phyloP scores from a whole-genome alignment of 2,797 vertebrate species.

The Danio jaintianensis region DNA sequence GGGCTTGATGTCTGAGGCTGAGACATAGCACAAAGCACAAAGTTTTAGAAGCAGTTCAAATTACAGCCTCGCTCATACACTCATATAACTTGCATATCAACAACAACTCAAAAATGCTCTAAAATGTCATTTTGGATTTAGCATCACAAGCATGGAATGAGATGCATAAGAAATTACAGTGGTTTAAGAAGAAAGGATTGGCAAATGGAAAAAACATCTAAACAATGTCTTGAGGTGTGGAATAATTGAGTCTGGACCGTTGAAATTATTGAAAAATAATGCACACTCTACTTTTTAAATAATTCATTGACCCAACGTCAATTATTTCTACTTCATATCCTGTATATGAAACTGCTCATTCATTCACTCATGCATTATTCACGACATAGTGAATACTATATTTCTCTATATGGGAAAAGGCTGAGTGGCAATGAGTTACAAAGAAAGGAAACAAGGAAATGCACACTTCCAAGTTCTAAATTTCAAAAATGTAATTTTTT shows the following conservation, averaged over 20 bases:
- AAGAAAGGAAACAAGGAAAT: background rate
- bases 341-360: constrained; percentile 6
- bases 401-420: constrained; percentile 7
- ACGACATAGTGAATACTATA: background rate
- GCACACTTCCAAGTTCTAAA: background rate
- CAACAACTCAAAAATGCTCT: background rate
- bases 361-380: constrained; percentile 24
- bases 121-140: background rate
- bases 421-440: constrained; percentile 2
- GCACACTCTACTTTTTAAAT: constrained; percentile 9
- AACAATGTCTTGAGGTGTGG: background rate
- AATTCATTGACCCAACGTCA: background rate
- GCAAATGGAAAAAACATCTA: background rate
- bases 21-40: too few relatives aligned
- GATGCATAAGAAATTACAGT: background rate
- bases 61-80: background rate
- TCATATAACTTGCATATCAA: background rate
- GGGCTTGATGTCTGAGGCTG: too few relatives aligned
- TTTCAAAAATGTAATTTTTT: background rate
- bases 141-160: background rate
- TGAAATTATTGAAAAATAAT: background rate
- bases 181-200: background rate
- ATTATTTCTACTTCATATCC: constrained; percentile 8
- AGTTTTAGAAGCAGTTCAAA: too few relatives aligned
- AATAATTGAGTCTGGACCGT: background rate